Evolutionary conservation across 2,888 invertebrate species (phyloP), one percentile per base, ranked within the genome.

Genomic region (Drosophila stalkeri): DNA sequence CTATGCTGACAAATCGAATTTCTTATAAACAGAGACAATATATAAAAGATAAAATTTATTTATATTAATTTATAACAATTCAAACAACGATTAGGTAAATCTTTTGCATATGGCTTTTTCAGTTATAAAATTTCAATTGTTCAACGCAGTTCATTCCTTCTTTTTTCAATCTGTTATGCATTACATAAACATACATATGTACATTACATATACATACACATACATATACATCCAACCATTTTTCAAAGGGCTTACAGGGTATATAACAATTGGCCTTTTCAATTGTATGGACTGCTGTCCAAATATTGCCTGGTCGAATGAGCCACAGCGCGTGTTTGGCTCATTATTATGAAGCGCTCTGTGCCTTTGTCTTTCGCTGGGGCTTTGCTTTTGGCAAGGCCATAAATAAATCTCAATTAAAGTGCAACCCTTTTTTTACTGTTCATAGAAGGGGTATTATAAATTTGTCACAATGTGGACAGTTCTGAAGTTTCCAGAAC

Each of bases 391-490:
- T 33, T 63, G 68, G 67, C 41, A 55, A 33, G 62, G 65, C 61
- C 86, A 82, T 85, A 90, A 91, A 91, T 90, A 87, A 87, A 87
- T 87, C 89, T 90, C 90, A 78, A 90, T 90, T 87, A 90, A 91
- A 89, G 76, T 78, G 62, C 86, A 82, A 88, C 90, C 89, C 91
- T 75, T 76, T 75, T 64, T 23, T 73, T 72, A 8, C 55, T 20
- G 18, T 49, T 18, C 49, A 49, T 39, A 16, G 31, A 14, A 11
- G 20, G 49, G 18, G 47, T 39, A 27, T 47, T 35, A 59, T 59
- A 59, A 59, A 35, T 59, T 59, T 59, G 59, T 57, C 57, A 46
- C 44, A 27, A 33, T 16, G 14, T 57, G 20, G 55, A 55, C 55
- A 44, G 57, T 20, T 18, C 20, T 33, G 9, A n/a, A 55, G n/a